Evolutionary conservation across 2,888 invertebrate species (phyloP).

Genomic region (Lacanobia wlatinum): DNA sequence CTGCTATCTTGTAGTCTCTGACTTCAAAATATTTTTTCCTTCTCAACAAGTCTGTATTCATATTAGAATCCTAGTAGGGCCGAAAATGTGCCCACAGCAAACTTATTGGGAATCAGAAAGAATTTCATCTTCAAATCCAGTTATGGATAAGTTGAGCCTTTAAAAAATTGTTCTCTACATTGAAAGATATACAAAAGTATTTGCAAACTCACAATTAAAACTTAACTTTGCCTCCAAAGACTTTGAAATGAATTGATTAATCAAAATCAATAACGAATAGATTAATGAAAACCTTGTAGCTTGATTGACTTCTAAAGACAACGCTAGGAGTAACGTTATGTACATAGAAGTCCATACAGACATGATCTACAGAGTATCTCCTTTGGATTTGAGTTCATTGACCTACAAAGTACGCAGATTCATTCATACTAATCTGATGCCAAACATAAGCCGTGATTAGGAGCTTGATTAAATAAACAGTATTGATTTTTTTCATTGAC

Average conservation of each 20-base stretch:
- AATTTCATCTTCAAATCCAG: neutral
- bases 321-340: conserved; percentile 17
- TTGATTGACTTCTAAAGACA: conserved; percentile 49
- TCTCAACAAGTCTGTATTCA: neutral
- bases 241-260: conserved; percentile 36
- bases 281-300: conserved; percentile 49
- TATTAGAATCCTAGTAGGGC: conserved; percentile 23
- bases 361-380: conserved; percentile 39
- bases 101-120: neutral
- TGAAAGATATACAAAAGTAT: neutral
- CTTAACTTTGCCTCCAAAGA: neutral
- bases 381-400: conserved; percentile 57
- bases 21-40: neutral
- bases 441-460: conserved; percentile 39
- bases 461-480: conserved; percentile 31
- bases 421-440: conserved; percentile 53
- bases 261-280: conserved; percentile 34
- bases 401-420: conserved; percentile 51
- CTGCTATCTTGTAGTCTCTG: neutral
- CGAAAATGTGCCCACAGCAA: neutral
- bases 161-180: neutral
- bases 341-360: conserved; percentile 14
- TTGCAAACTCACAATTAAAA: neutral
- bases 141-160: neutral
- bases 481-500: conserved; percentile 16